Base-by-base conservation (phyloP, 2,113 vertebrate species). In the Verasper variegatus region DNA sequence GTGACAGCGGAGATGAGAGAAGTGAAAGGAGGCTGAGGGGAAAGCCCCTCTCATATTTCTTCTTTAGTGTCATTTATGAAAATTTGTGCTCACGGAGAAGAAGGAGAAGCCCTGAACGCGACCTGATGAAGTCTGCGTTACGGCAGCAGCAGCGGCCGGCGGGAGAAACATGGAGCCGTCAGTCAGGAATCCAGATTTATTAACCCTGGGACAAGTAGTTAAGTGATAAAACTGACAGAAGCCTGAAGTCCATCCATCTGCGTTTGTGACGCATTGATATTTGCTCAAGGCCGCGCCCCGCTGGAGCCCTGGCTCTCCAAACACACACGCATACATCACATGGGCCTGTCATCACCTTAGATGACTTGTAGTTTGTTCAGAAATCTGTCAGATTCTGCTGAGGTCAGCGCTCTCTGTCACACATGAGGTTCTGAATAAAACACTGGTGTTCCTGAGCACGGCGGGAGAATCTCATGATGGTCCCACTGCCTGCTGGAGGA, bases 21-120 rank as follows among this genome's bases (percentile, higher is more conserved):
- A 51, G 47, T 51, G 47, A 51, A 37, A 37, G 35, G 35, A 10
- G 35, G 35, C 35, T 37, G 35, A 37, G 9, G 35, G 9, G 35
- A 37, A 51, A 51, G 17, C 47, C 10, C 52, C 27, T 18, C 47
- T 90, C 84, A 75, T 93, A 79, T 78, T 83, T 93, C 90, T 91
- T 83, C 77, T 87, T 92, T 86, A 90, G 73, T 91, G 91, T 91
- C 90, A 88, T 88, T 91, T 90, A 89, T 81, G 84, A 88, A 88
- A 91, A 90, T 88, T 77, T 82, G 11, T 42, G 40, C 40, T 42
- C 40, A 11, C 11, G 37, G 9, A 37, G 37, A 2, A 40, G 11
- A 42, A 42, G 40, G 13, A 13, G 80, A 71, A 51, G 17, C 17
- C 47, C 17, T 51, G 85, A 71, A 88, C 71, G 45, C 67, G 37